Base-by-base conservation (phyloP, 2,888 invertebrate species). In the Cheilosia scutellata region DNA sequence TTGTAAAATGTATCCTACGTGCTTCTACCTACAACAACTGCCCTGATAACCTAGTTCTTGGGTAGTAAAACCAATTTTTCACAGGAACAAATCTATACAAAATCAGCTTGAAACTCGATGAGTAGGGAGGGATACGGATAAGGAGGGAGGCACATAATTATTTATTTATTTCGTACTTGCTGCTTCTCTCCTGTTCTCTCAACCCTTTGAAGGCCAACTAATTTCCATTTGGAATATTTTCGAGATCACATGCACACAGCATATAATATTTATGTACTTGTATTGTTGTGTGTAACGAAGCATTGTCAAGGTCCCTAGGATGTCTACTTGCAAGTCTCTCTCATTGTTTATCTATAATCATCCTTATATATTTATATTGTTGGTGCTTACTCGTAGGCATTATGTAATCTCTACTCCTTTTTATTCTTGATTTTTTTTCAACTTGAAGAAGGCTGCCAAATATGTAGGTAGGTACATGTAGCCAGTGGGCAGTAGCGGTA, bases 241-340 rank as follows among this genome's bases (percentile, higher is more conserved):
- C 77, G 76, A 72, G 82, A 82, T 71, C 76, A 63, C 71, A 82
- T 82, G 66, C 62, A 80, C 62, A 37, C 37, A 37, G 37, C 37
- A 29, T 20, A 20, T 20, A 20, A 20, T 20, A 20, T 20, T 2
- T 20, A 20, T 20, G 20, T 20, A 20, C 20, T 20, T 20, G 20
- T 20, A n/a, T 74, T 74, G 70, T 76, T 77, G 82, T 82, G 62
- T 78, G 65, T 78, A 80, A 75, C 75, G 60, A 78, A 47, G 82
- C 76, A 86, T 82, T 86, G 86, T 72, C 86, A 86, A 86, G 86
- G 86, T 86, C 82, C 55, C 72, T 40, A 86, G 76, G 82, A 82
- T 78, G 74, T 78, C 83, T 77, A 78, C 83, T 77, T 77, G 62
- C 65, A 74, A 53, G 25, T 72, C 53, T 42, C 40, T 49, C 63